phyloP scores from a whole-genome alignment of 2,797 vertebrate genomes.

The Eidolon dupreanum region DNA sequence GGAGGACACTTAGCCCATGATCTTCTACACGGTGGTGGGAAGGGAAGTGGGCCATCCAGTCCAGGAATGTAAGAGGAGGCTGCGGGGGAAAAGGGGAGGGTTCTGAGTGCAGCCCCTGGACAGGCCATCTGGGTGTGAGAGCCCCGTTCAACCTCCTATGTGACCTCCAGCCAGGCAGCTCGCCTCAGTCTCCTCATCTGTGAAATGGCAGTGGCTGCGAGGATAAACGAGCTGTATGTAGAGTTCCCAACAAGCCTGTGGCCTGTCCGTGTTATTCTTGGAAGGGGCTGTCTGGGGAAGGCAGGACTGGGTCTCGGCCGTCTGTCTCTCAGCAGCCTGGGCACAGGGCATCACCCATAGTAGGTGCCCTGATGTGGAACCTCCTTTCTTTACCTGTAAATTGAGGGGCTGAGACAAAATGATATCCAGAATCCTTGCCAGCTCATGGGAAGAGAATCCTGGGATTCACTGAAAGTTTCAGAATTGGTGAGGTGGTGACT shows the following conservation, averaged over 20 bases:
- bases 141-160: neutral
- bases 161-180: neutral
- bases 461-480: neutral
- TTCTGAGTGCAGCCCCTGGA: neutral
- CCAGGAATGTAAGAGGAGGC: neutral
- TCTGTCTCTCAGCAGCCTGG: neutral
- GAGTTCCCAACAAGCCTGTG: neutral
- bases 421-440: neutral
- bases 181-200: neutral
- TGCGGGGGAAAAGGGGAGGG: too few relatives aligned
- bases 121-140: neutral
- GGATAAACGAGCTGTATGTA: neutral
- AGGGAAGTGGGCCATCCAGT: neutral
- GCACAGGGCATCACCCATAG: neutral
- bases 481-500: neutral
- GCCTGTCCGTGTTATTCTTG: neutral
- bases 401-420: neutral
- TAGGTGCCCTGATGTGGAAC: neutral
- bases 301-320: fast-evolving
- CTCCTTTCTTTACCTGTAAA: neutral
- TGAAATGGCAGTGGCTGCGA: neutral
- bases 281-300: neutral
- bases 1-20: neutral
- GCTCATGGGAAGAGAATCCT: neutral
- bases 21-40: neutral